Evolutionary conservation across 1,140 invertebrate genomes (phyloP), one percentile per base, ranked within the genome.

Genomic region (Heliothis virescens): DNA sequence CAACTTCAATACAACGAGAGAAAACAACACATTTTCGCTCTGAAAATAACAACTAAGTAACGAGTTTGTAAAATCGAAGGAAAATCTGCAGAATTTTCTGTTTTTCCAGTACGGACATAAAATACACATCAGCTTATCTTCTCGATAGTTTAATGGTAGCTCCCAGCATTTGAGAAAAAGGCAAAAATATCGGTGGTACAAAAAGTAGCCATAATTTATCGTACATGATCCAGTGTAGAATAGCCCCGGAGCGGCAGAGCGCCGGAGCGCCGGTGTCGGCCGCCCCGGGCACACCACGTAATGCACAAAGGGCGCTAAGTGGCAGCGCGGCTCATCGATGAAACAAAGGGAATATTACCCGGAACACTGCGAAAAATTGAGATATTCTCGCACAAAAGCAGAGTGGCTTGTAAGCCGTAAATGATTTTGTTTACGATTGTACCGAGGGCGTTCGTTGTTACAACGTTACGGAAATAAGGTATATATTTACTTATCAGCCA

Each of bases 241-340:
- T 41, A 41, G 34, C 21, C 57, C 57, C 26, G 16, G 1, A 29
- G 47, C 26, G 74, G 11, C 47, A 18, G 7, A 47, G 47, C 29
- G 12, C 2, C 52, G 55, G 59, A 29, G 52, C 75, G 2, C 48
- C 75, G 16, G 62, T 67, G 75, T 78, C 62, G 75, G 29, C 13
- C 52, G 62, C 75, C 75, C 59, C 75, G 41, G 75, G 57, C 71
- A 34, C 55, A 12, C 59, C 57, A 52, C 71, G 81, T 88, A 90
- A 89, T 89, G 89, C 90, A 88, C 86, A 90, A 88, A 89, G 90
- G 87, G 89, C 82, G 84, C 71, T 84, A 90, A 86, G 84, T 86
- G 80, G 21, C 79, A 60, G 79, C 63, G 80, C 55, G 67, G 75
- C 74, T 79, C 84, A 79, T 82, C 82, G 81, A 81, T 82, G 84